Evolutionary conservation across 2,797 vertebrate species (phyloP), one percentile per base, ranked within the genome.

Genomic region (Garrulus glandarius): DNA sequence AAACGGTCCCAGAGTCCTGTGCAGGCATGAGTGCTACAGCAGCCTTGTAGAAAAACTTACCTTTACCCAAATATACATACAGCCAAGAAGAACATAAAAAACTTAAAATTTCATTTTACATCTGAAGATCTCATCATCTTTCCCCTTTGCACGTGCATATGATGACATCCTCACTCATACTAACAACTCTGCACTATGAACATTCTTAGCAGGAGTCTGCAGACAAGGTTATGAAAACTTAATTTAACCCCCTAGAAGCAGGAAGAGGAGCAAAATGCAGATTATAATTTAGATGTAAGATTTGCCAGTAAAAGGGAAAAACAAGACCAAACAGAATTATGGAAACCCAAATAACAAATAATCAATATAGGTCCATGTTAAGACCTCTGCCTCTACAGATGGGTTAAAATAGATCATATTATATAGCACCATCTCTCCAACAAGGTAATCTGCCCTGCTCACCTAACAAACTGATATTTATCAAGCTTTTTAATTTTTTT

Each of bases 1-100:
- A 81, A 84, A 71, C 2, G 4, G 11, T 71, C 13, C 20, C 10
- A 2, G 21, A n/a, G 6, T 20, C 19, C 15, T 26, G 19, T 52
- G 37, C 29, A 34, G 0, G 1, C 5, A 8, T 8, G 22, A 67
- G 5, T 23, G 9, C 1, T 46, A 78, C 20, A 79, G 10, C 6
- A 37, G 3, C 17, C 20, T 37, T 37, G 7, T 7, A 15, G 7
- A 56, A 30, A 55, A 43, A 15, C 1, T n/a, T 19, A 43, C 5
- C 27, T 43, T 36, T 36, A 46, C 10, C 10, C 34, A 82, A 60
- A 14, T 46, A 47, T 3, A 32, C 2, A 9, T 5, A 43, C 9
- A 47, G 3, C 32, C 61, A 24, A 70, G 20, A 89, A 16, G 1
- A 83, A 69, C 12, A 53, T 4, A 17, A 44, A 21, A 53, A 61